Conservation (phyloP, 2,797 vertebrate genomes). For the Podarcis siculus region DNA sequence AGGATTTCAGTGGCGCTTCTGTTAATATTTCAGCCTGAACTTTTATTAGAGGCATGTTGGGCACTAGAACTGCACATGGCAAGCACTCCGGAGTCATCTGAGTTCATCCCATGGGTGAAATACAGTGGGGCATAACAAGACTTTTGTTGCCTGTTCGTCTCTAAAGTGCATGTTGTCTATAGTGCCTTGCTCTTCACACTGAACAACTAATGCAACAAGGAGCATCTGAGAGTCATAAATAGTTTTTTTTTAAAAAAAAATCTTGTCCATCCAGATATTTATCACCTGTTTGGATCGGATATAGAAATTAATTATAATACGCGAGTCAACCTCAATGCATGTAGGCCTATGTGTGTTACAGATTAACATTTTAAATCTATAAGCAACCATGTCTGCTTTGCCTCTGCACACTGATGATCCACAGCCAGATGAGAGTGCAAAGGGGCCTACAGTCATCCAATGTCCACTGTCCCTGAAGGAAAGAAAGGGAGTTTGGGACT, state of each 20-base stretch:
- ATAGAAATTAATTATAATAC: not conserved
- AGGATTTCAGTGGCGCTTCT: constrained; percentile 55
- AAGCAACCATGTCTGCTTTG: not conserved
- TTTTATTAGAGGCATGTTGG: constrained; percentile 44
- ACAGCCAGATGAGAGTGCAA: not conserved
- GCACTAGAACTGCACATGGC: constrained; percentile 24
- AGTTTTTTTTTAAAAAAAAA: not conserved
- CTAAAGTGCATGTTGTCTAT: not conserved
- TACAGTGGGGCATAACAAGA: not conserved
- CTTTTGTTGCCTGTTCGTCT: not conserved
- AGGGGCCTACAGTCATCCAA: too few relatives aligned
- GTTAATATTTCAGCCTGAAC: constrained; percentile 54
- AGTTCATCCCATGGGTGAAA: constrained; percentile 48
- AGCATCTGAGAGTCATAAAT: not conserved
- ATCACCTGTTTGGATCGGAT: not conserved
- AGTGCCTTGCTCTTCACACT: constrained; percentile 9
- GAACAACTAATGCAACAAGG: constrained; percentile 7
- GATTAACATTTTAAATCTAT: not conserved
- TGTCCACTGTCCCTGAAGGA: not conserved
- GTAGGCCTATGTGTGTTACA: not conserved
- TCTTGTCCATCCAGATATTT: not conserved
- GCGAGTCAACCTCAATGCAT: not conserved
- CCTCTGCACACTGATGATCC: not conserved
- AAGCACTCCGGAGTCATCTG: constrained; percentile 38
- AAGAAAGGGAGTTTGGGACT: not conserved